phyloP scores from a whole-genome alignment of 2,113 vertebrate species.

The Cyprinodon tularosa region DNA sequence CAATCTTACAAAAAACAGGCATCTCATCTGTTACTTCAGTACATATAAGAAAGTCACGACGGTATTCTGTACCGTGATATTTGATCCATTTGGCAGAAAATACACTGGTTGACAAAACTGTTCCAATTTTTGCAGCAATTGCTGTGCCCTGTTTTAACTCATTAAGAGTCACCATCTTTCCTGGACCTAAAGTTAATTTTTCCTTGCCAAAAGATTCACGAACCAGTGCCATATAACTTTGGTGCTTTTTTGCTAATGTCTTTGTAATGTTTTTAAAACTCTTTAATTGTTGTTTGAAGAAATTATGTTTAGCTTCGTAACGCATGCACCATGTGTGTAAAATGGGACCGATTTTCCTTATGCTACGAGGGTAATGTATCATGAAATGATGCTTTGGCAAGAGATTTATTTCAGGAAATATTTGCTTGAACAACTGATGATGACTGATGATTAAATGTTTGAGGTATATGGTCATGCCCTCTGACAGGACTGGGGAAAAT shows the following conservation, averaged over 20 bases:
- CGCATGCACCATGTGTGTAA: conserved; percentile 14
- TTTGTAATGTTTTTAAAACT: background rate
- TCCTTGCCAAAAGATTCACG: no score
- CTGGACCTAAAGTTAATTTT: conserved; percentile 9
- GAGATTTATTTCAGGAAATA: conserved; percentile 28
- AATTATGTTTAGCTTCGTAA: conserved; percentile 1
- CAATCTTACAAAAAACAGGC: no score
- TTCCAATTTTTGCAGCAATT: no score
- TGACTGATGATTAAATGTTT: conserved; percentile 15
- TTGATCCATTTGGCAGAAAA: no score
- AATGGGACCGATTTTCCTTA: conserved; percentile 1
- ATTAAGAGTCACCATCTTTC: conserved; percentile 4
- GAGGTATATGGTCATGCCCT: conserved; percentile 11
- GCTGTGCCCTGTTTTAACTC: conserved; percentile 1
- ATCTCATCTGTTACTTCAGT: no score
- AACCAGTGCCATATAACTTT: conserved; percentile 1
- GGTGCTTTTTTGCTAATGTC: conserved; percentile 8
- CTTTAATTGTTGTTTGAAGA: conserved; percentile 21
- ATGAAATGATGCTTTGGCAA: conserved; percentile 31
- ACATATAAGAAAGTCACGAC: background rate
- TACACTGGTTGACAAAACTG: no score
- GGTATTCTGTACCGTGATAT: conserved; percentile 1
- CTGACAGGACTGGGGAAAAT: conserved; percentile 8
- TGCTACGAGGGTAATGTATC: conserved; percentile 23
- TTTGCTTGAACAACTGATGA: conserved; percentile 13